Conservation (phyloP, 2,888 invertebrate species). For the Cantharis flavilabris region DNA sequence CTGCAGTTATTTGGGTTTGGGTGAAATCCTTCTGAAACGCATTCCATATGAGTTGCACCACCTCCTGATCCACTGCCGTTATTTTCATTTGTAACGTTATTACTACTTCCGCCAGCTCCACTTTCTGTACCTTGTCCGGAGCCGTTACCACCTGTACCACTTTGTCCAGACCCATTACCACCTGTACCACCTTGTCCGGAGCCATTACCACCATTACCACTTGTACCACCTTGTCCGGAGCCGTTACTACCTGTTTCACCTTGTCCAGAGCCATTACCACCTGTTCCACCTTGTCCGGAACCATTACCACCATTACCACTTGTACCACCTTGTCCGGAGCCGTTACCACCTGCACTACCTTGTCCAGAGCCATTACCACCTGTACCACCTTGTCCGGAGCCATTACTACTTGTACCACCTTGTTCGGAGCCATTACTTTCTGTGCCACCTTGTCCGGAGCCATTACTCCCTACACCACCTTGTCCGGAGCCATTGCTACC, state of each 20-base stretch:
- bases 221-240: not conserved
- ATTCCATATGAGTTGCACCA: conserved; percentile 46
- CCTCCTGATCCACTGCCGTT: not conserved
- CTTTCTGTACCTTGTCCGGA: not conserved
- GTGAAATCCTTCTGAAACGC: conserved; percentile 72
- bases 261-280: not conserved
- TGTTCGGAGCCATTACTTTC: too few species aligned
- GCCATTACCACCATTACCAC: not conserved
- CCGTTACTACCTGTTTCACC: not conserved
- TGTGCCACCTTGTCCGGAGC: not conserved
- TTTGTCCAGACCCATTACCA: too few species aligned
- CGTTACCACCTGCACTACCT: not conserved
- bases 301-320: not conserved
- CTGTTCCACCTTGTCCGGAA: conserved; percentile 4
- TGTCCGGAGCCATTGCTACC: not conserved
- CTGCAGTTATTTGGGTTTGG: conserved; percentile 72
- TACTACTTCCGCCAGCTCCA: not conserved
- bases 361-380: not conserved
- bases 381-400: too few species aligned
- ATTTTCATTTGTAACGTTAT: not conserved
- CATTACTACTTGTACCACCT: too few species aligned
- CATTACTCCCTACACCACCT: too few species aligned
- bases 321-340: not conserved
- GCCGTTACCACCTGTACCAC: not conserved
- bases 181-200: not conserved